Evolutionary conservation across 2,888 invertebrate species (phyloP).

Genomic region (Metacarcinus magister): DNA sequence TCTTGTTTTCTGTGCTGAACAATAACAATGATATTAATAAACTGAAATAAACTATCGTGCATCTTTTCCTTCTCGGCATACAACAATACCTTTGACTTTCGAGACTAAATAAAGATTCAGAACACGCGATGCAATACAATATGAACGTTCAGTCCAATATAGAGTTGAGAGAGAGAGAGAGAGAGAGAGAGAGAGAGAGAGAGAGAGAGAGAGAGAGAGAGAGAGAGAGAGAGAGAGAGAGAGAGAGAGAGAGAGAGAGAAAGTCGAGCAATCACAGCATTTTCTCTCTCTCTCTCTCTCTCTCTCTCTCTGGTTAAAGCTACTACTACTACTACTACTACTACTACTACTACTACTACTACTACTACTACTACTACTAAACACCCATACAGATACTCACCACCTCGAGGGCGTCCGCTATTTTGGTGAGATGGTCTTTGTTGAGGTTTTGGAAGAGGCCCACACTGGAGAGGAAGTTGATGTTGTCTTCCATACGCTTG

Average conservation of each 20-base stretch:
- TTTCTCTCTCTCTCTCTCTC: not conserved
- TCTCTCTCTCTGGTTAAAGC: not conserved
- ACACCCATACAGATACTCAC: constrained; percentile 86
- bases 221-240: no score
- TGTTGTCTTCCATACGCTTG: constrained; percentile 92
- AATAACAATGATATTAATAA: not conserved
- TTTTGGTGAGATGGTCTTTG: constrained; percentile 90
- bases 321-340: not conserved
- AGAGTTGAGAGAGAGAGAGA: no score
- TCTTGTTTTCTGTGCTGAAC: constrained; percentile 26
- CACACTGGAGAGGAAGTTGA: constrained; percentile 93
- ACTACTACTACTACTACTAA: constrained; percentile 29
- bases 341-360: constrained; percentile 39
- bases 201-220: no score
- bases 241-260: no score
- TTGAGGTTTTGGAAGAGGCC: constrained; percentile 91
- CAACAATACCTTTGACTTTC: not conserved
- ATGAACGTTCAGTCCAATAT: no score
- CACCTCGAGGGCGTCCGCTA: constrained; percentile 94
- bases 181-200: no score
- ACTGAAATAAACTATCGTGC: not conserved
- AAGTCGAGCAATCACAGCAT: not conserved
- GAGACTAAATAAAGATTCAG: not conserved
- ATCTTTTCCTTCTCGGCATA: not conserved
- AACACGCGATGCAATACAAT: no score